Evolutionary conservation across 2,888 invertebrate species (phyloP), one percentile per base, ranked within the genome.

Genomic region (Sphaerophoria rueppellii): DNA sequence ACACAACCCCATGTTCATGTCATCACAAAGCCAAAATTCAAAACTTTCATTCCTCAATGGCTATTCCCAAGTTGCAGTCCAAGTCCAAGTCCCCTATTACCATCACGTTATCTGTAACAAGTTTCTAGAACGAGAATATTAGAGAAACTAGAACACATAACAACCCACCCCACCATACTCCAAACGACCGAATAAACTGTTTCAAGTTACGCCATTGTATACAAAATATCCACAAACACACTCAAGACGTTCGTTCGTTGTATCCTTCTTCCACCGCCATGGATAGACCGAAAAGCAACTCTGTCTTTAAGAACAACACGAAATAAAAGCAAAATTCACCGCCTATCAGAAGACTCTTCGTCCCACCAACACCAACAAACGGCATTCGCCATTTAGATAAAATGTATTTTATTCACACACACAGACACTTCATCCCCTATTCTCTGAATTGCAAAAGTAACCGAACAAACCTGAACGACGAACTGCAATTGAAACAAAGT

Each of bases 121-220:
- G 65, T 78, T 78, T 43, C 60, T 9, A 1, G 24, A 67, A 14
- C 65, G 52, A 55, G 34, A 9, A 54, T 24, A 24, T 24, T 24
- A 24, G 54, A 72, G 65, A 85, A 85, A 81, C 58, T 85, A 63
- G 85, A 81, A 57, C 85, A 79, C 74, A 82, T 34, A 34, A 48
- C 14, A 35, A 35, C 24, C 16, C 24, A 24, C 24, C 43, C 37
- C 34, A 24, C 6, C 40, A 24, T 16, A 65, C 77, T 81, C 57
- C 34, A 73, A 63, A 72, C 80, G 61, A 81, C 76, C 81, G 81
- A 81, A 81, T 81, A 81, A 85, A 85, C 85, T 65, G 85, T 85
- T 85, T 85, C 85, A 81, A 76, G 65, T 85, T 85, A 40, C 24
- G 24, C 76, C 63, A 85, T 85, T 85, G 85, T 77, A 73, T 54